Conservation (phyloP, 2,113 vertebrate genomes). For the Corythornis madagascariensis region DNA sequence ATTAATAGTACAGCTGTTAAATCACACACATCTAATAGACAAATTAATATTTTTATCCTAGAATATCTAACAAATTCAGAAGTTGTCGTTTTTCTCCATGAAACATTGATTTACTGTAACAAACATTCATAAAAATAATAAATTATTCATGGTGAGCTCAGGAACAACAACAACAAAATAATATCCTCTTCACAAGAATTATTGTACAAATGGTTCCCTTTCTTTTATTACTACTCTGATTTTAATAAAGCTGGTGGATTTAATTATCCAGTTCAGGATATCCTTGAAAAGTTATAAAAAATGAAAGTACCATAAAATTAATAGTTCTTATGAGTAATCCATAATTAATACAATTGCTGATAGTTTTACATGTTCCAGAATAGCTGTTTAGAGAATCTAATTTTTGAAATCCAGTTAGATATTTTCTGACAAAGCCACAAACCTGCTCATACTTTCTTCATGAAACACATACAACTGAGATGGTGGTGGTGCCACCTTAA, state of each 20-base stretch:
- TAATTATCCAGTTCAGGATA: conserved; percentile 30
- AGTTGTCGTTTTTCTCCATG: background rate
- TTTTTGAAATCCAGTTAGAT: conserved; percentile 2
- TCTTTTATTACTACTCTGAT: conserved; percentile 5
- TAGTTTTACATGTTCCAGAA: conserved; percentile 17
- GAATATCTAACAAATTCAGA: background rate
- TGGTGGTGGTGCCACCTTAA: background rate
- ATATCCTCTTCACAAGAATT: background rate
- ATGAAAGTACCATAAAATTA: conserved; percentile 35
- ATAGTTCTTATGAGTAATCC: conserved; percentile 26
- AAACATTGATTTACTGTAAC: background rate
- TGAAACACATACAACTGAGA: rapidly evolving
- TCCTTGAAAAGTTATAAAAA: conserved; percentile 54
- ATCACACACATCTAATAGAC: background rate
- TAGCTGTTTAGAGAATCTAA: background rate
- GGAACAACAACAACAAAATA: background rate
- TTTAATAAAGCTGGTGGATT: conserved; percentile 39
- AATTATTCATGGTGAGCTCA: background rate
- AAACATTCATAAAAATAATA: background rate
- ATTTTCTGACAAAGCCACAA: background rate
- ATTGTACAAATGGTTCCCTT: background rate
- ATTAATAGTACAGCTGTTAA: background rate
- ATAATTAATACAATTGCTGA: conserved; percentile 24
- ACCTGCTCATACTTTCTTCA: background rate
- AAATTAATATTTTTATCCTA: conserved; percentile 3